Evolutionary conservation across 2,888 invertebrate genomes (phyloP).

Genomic region (Conchocele bisecta): DNA sequence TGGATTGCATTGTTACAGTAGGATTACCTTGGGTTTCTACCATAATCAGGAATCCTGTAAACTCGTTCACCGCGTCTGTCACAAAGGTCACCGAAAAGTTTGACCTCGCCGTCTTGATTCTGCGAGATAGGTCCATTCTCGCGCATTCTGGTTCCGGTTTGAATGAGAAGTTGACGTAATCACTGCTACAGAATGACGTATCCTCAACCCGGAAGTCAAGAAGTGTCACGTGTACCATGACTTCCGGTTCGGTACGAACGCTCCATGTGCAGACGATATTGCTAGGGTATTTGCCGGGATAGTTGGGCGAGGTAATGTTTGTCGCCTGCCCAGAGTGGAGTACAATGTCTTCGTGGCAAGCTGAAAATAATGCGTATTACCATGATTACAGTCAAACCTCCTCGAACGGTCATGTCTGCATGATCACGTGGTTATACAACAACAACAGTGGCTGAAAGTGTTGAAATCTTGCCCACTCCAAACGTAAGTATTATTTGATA

Average conservation of each 20-base stretch:
- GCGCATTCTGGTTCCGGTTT: conserved; percentile 13
- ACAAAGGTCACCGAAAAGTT: conserved; percentile 34
- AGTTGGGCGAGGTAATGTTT: conserved; percentile 40
- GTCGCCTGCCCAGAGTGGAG: conserved; percentile 2
- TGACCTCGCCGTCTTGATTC: background rate
- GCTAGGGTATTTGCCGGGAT: conserved; percentile 33
- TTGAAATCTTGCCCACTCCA: too few relatives aligned
- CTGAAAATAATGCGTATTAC: too few relatives aligned
- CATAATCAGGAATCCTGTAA: conserved; percentile 24
- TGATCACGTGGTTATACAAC: too few relatives aligned
- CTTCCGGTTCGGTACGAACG: conserved; percentile 13
- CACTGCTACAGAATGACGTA: conserved; percentile 37
- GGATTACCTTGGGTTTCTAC: conserved; percentile 23
- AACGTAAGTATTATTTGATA: too few relatives aligned
- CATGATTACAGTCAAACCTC: too few relatives aligned
- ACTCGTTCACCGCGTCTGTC: conserved; percentile 22
- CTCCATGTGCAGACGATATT: conserved; percentile 41
- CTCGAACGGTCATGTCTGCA: too few relatives aligned
- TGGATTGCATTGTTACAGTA: too few relatives aligned
- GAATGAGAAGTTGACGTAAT: conserved; percentile 36
- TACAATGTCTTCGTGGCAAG: too few relatives aligned
- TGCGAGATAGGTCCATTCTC: conserved; percentile 7
- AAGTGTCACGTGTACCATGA: conserved; percentile 13
- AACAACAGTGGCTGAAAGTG: too few relatives aligned
- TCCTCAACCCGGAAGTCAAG: conserved; percentile 42